Evolutionary conservation across 2,113 vertebrate species (phyloP).

Genomic region (Hippocampus mohnikei): DNA sequence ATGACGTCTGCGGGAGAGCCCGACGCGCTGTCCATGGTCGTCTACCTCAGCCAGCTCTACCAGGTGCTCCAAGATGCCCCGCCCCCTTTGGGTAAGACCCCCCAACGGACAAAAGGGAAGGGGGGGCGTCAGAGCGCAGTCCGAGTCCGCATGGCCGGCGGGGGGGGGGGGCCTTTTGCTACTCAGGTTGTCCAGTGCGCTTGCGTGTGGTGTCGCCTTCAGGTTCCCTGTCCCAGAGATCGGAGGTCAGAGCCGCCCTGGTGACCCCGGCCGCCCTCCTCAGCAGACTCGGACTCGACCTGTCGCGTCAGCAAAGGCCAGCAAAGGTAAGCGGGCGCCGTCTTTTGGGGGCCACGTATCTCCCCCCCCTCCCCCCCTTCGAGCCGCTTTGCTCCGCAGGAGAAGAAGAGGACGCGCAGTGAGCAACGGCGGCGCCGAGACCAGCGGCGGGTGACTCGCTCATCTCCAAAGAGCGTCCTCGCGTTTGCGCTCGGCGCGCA

Average conservation of each 20-base stretch:
- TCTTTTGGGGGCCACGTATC: not conserved
- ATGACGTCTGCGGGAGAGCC: constrained; percentile 84
- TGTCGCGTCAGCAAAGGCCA: constrained; percentile 85
- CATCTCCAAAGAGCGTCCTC: not conserved
- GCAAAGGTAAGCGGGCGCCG: constrained; percentile 69
- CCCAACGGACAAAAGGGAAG: not conserved
- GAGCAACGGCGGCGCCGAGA: too few species aligned
- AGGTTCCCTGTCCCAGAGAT: constrained; percentile 75
- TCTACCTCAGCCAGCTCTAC: constrained; percentile 96
- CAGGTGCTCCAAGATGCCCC: constrained; percentile 86
- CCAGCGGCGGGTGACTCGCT: not conserved
- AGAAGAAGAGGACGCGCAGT: too few species aligned
- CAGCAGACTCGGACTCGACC: constrained; percentile 85
- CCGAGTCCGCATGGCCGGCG: too few species aligned
- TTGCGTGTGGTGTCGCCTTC: constrained; percentile 2
- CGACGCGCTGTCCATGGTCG: constrained; percentile 91
- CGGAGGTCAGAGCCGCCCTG: constrained; percentile 81
- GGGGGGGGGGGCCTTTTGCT: too few species aligned
- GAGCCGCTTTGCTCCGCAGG: too few species aligned
- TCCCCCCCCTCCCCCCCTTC: too few species aligned
- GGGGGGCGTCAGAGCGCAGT: too few species aligned
- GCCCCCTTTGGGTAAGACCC: constrained; percentile 78
- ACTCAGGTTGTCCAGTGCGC: not conserved
- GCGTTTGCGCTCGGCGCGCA: too few species aligned
- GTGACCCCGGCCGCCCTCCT: constrained; percentile 86